These are phyloP conservation scores for Arrhopalites spinosus DNA, from an alignment of 2,888 invertebrate genomes.

Conservation along the genomic window DNA sequence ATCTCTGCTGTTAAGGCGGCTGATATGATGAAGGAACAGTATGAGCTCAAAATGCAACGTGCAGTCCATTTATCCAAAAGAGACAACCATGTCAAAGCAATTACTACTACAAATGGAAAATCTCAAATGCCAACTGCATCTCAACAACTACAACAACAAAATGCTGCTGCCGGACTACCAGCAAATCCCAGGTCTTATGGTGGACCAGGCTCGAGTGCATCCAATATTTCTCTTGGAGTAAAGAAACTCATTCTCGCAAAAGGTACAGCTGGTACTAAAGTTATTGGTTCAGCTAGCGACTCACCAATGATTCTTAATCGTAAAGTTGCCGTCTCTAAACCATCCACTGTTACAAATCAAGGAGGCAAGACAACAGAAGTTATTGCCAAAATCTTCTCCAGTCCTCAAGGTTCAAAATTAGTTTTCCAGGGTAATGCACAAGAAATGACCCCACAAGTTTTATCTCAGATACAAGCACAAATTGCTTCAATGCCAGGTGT, in stretches of 20 bases:
- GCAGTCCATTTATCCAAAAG: conserved; percentile 89
- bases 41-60: conserved; percentile 86
- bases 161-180: conserved; percentile 44
- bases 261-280: conserved; percentile 56
- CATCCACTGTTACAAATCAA: conserved; percentile 1
- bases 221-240: not conserved
- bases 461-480: conserved; percentile 36
- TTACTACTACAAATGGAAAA: conserved; percentile 70
- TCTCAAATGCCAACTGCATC: conserved; percentile 56
- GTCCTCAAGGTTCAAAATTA: conserved; percentile 28
- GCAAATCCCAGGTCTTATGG: conserved; percentile 41
- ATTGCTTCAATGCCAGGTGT: conserved; percentile 30
- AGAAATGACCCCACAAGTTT: conserved; percentile 31
- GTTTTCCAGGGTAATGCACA: conserved; percentile 30
- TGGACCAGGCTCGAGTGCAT: not conserved
- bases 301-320: conserved; percentile 42
- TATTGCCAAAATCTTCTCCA: conserved; percentile 28
- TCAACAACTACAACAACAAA: conserved; percentile 52
- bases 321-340: conserved; percentile 35
- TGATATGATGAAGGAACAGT: conserved; percentile 70
- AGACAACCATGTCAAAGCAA: conserved; percentile 61
- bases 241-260: conserved; percentile 44
- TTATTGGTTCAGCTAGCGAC: not conserved
- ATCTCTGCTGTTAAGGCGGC: conserved; percentile 55
- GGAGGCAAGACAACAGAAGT: conserved; percentile 27